phyloP scores from a whole-genome alignment of 2,113 vertebrate species.

The Campylomormyrus numenius region DNA sequence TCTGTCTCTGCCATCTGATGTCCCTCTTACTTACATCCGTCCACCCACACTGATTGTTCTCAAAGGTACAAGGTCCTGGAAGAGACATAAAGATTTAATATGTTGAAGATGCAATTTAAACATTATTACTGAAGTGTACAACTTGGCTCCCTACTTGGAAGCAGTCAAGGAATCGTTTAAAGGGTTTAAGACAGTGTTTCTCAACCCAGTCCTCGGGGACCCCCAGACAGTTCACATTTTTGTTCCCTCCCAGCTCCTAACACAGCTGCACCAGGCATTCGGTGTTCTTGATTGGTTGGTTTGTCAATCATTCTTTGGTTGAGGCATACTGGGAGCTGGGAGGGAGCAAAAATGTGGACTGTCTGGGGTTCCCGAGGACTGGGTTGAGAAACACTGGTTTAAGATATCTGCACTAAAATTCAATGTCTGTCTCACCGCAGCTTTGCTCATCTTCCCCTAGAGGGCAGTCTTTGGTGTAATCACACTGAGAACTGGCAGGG shows the following conservation, averaged over 20 bases:
- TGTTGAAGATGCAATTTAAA: neutral
- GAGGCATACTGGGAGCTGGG: no score
- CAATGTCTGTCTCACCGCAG: constrained; percentile 42
- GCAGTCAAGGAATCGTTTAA: neutral
- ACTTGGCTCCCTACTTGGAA: neutral
- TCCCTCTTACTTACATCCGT: constrained; percentile 40
- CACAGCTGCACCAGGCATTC: no score
- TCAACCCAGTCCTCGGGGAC: no score
- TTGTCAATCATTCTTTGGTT: no score
- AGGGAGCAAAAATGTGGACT: no score
- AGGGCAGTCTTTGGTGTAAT: constrained; percentile 49
- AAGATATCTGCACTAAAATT: neutral
- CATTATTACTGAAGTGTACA: neutral
- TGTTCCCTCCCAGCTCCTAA: no score
- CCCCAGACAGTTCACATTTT: no score
- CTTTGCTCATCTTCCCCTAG: constrained; percentile 46
- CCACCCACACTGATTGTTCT: constrained; percentile 53
- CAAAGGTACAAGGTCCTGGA: constrained; percentile 61
- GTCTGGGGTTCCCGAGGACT: no score
- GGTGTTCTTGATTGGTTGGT: no score
- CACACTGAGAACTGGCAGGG: constrained; percentile 32
- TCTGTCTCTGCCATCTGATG: constrained; percentile 52
- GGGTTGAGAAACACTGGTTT: neutral
- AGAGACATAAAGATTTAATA: neutral
- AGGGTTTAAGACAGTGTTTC: neutral